Conservation (phyloP, 2,888 invertebrate genomes). For the Amphipoea oculea region DNA sequence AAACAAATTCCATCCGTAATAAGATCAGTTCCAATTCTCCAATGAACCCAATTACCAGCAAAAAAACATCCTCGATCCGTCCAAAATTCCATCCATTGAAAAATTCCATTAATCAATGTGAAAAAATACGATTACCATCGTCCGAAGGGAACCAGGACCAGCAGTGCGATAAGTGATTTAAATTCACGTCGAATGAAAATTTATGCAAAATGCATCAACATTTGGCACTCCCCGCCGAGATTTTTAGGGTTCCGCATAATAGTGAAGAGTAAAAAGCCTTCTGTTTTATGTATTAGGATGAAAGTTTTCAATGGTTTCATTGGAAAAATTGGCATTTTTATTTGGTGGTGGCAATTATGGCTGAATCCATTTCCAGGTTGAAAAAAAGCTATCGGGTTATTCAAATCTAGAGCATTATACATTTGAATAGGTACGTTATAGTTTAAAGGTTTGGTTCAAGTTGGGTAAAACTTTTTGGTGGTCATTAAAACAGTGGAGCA, state of each 20-base stretch:
- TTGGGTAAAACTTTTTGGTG: not conserved
- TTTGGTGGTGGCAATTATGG: not conserved
- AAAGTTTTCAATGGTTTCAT: conserved; percentile 39
- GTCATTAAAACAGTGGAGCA: too few relatives aligned
- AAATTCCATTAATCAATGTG: conserved; percentile 53
- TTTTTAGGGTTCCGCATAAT: conserved; percentile 55
- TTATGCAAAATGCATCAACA: conserved; percentile 80
- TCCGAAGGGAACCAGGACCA: conserved; percentile 28
- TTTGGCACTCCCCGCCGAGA: conserved; percentile 64
- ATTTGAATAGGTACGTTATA: not conserved
- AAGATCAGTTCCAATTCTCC: not conserved
- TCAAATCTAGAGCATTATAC: not conserved
- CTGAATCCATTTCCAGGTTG: not conserved
- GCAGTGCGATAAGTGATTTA: conserved; percentile 70
- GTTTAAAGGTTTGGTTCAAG: not conserved
- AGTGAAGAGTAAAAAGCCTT: conserved; percentile 48
- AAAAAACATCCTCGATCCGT: conserved; percentile 13
- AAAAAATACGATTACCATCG: conserved; percentile 58
- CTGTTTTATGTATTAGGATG: conserved; percentile 44
- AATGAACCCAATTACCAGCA: not conserved
- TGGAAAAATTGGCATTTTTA: conserved; percentile 15
- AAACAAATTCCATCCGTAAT: not conserved
- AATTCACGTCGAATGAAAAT: conserved; percentile 77
- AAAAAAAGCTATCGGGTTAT: not conserved
- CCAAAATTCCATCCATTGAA: conserved; percentile 25